phyloP scores from a whole-genome alignment of 2,797 vertebrate species.

The Nyctalus aviator region DNA sequence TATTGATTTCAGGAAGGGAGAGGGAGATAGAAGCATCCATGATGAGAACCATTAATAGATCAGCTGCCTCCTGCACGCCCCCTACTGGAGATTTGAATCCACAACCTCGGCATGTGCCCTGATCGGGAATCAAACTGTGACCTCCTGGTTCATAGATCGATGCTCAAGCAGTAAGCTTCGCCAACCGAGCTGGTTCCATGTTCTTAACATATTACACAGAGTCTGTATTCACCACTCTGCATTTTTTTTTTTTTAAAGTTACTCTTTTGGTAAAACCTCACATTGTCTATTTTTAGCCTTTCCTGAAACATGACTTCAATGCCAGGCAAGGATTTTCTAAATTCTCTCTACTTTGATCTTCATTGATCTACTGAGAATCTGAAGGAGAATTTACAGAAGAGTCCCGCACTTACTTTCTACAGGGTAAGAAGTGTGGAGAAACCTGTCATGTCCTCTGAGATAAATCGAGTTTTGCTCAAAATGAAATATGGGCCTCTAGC shows the following conservation, averaged over 20 bases:
- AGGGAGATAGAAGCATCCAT: too few relatives aligned
- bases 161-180: too few relatives aligned
- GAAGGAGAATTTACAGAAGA: neutral
- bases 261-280: neutral
- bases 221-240: neutral
- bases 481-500: neutral
- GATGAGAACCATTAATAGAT: too few relatives aligned
- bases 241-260: neutral
- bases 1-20: too few relatives aligned
- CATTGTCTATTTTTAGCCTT: neutral
- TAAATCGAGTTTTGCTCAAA: neutral
- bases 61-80: too few relatives aligned
- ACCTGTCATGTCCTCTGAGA: neutral
- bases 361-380: neutral
- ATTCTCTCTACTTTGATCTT: slow-evolving; percentile 8
- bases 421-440: neutral
- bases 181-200: neutral
- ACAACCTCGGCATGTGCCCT: too few relatives aligned
- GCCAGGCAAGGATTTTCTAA: neutral
- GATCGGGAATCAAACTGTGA: too few relatives aligned
- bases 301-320: neutral
- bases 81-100: too few relatives aligned
- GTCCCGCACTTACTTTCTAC: neutral
- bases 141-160: too few relatives aligned
- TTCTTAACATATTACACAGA: neutral